Conservation (phyloP, 2,888 invertebrate species). For the Apamea anceps region DNA sequence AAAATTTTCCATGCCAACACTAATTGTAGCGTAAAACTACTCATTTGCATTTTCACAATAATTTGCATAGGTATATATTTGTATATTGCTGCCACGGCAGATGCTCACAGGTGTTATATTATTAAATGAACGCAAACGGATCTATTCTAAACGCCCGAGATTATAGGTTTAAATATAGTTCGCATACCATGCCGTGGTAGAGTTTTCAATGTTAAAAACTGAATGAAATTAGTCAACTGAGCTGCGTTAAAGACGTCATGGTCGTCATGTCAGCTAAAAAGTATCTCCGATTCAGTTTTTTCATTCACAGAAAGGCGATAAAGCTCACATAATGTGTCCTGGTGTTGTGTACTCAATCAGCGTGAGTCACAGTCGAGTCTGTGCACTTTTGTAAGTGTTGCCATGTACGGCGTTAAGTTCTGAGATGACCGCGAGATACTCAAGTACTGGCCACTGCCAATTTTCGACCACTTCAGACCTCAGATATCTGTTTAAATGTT, state of each 20-base stretch:
- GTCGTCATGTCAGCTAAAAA: constrained; percentile 17
- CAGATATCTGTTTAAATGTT: constrained; percentile 44
- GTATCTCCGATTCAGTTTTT: constrained; percentile 36
- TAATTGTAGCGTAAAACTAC: not conserved
- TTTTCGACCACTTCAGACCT: constrained; percentile 38
- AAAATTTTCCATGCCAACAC: not conserved
- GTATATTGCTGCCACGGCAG: constrained; percentile 8
- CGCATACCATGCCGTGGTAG: constrained; percentile 14
- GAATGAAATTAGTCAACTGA: constrained; percentile 26
- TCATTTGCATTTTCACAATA: constrained; percentile 16
- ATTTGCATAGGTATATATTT: constrained; percentile 22
- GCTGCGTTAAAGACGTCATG: constrained; percentile 18
- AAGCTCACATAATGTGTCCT: constrained; percentile 61
- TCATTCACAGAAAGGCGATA: constrained; percentile 62
- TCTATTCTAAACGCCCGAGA: constrained; percentile 30
- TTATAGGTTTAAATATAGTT: constrained; percentile 48
- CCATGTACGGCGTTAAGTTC: constrained; percentile 76
- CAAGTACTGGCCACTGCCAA: constrained; percentile 32
- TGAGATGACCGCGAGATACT: constrained; percentile 69
- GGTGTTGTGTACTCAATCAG: constrained; percentile 72
- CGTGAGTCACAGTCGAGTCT: constrained; percentile 76
- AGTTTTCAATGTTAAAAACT: constrained; percentile 31
- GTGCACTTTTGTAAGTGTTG: constrained; percentile 76
- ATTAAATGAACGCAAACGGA: constrained; percentile 29
- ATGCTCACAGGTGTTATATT: constrained; percentile 18